Base-by-base conservation (phyloP, 2,113 vertebrate species). In the Sciurus niger region DNA sequence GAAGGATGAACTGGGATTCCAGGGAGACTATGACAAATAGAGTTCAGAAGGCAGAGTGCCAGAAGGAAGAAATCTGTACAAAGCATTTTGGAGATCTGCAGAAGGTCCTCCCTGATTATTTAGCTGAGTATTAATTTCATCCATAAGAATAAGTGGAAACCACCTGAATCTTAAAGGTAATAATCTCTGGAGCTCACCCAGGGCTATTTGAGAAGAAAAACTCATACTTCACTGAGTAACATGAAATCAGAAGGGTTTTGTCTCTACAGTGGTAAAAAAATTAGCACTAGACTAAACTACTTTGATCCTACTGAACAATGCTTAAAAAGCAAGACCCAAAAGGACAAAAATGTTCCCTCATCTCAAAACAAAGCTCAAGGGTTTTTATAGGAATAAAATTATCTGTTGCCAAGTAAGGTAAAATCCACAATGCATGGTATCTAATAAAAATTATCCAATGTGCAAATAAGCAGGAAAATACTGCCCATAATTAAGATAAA, bases 21-120 rank as follows among this genome's bases (percentile, higher is more conserved):
- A 77, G 53, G 48, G 40, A 95, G 80, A 79, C n/a, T 90, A 82
- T 22, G 28, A 28, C 9, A 95, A 65, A 93, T 18, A 73, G 73
- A 96, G 43, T 90, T 82, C 65, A 16, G 65, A 89, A 43, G 25
- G 34, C 34, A 93, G 46, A 83, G 28, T 68, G 73, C n/a, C 80
- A 53, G 55, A 90, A 87, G 46, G 46, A 76, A 84, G n/a, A 73
- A 90, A 94, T 83, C 25, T 34, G 20, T 55, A 82, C 43, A 90
- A 96, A 94, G 14, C 83, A 55, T 11, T 72, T 80, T 55, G 78
- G 72, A 89, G 84, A 93, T 48, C 17, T 96, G 58, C 13, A 95
- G 46, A 77, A 30, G 48, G 16, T 77, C 58, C 25, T 72, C 83
- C 4, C 67, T 32, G 51, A 89, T 89, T 94, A 84, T 74, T 91